phyloP scores from a whole-genome alignment of 2,113 vertebrate genomes.

The Tetrax tetrax region DNA sequence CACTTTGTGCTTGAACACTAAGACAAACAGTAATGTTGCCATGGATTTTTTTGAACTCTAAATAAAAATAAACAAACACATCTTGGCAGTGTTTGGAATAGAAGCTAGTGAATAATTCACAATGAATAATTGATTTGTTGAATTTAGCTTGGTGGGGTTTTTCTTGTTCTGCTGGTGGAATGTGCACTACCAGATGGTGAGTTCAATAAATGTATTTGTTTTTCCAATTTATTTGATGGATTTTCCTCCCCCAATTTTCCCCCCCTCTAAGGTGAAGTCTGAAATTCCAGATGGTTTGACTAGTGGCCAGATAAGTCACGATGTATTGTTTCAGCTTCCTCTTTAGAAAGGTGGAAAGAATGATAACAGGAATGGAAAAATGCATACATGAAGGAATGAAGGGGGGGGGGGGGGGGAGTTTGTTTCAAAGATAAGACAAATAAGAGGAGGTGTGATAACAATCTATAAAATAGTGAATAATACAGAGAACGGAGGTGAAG shows the following conservation, averaged over 20 bases:
- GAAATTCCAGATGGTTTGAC: conserved; percentile 64
- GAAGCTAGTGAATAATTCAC: conserved; percentile 74
- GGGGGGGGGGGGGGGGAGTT: not conserved
- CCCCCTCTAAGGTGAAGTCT: conserved; percentile 41
- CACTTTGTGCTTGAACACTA: conserved; percentile 44
- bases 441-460: not conserved
- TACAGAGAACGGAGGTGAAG: not conserved
- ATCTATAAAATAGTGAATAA: conserved; percentile 6
- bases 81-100: conserved; percentile 64
- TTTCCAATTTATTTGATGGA: conserved; percentile 69
- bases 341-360: conserved; percentile 47
- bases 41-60: conserved; percentile 62
- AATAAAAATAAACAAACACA: conserved; percentile 74
- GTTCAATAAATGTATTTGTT: conserved; percentile 72
- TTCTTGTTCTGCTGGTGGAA: conserved; percentile 43
- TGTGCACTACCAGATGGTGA: conserved; percentile 64
- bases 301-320: conserved; percentile 49
- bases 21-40: conserved; percentile 61
- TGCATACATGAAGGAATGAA: not conserved
- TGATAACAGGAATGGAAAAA: conserved; percentile 24
- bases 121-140: conserved; percentile 76
- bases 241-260: not conserved
- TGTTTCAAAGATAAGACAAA: conserved; percentile 22
- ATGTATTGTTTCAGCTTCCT: conserved; percentile 41
- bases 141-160: conserved; percentile 39